Conservation (phyloP, 2,797 vertebrate species). For the Oreochromis mossambicus region DNA sequence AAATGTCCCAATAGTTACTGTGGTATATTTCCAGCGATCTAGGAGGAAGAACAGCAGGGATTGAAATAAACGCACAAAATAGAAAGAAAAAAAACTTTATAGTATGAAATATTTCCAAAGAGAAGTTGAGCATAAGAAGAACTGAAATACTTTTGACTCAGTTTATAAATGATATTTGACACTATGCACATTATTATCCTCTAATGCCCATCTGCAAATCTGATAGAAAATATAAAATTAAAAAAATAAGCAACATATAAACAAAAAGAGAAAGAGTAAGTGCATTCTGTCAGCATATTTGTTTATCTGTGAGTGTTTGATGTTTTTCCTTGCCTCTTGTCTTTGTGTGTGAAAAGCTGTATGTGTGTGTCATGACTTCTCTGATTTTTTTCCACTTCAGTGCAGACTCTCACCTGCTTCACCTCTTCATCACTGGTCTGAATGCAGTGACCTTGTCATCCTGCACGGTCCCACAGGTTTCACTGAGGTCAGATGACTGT, state of each 20-base stretch:
- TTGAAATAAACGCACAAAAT: neutral
- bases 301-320: neutral
- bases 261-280: neutral
- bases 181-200: neutral
- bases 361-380: neutral
- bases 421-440: constrained; percentile 88
- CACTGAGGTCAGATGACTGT: constrained; percentile 73
- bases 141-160: neutral
- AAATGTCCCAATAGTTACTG: constrained; percentile 57
- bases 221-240: neutral
- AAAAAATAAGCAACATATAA: neutral
- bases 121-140: neutral
- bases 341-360: neutral
- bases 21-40: constrained; percentile 46
- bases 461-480: constrained; percentile 73
- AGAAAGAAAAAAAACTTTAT: neutral
- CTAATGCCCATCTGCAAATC: neutral
- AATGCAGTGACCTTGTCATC: constrained; percentile 84
- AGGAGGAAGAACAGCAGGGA: neutral
- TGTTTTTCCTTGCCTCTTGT: neutral
- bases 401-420: constrained; percentile 79
- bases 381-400: constrained; percentile 35
- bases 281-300: neutral
- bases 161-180: neutral
- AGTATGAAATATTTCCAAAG: neutral